Conservation (phyloP, 2,797 vertebrate species). For the Falco biarmicus region DNA sequence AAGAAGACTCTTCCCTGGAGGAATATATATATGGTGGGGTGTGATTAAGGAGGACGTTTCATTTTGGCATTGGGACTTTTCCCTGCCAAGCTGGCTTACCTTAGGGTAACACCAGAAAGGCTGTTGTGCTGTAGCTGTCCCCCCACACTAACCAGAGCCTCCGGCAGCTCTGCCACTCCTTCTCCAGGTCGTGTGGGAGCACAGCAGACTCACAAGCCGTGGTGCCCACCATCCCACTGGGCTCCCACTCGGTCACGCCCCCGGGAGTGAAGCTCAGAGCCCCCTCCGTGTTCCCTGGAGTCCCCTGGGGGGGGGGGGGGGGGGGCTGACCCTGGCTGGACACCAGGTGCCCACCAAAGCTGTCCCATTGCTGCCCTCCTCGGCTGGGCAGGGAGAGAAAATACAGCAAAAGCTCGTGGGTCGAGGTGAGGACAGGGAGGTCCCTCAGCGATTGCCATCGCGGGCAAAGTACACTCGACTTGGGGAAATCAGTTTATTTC, state of each 20-base stretch:
- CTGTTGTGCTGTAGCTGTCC: neutral
- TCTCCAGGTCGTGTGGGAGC: neutral
- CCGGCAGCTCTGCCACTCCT: neutral
- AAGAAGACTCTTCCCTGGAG: neutral
- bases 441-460: neutral
- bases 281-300: neutral
- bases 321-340: neutral
- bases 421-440: neutral
- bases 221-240: neutral
- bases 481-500: neutral
- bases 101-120: neutral
- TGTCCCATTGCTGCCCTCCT: neutral
- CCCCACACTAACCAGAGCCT: neutral
- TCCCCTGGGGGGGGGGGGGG: no score
- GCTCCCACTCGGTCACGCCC: neutral
- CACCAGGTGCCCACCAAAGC: neutral
- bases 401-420: neutral
- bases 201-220: neutral
- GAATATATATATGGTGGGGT: neutral
- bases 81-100: neutral
- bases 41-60: conserved; percentile 12
- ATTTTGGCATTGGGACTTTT: neutral
- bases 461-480: neutral
- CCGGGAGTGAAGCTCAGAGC: neutral
- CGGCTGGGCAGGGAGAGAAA: neutral